Percentiles rank a stretch among this genome's conserved stretches.
Evolutionary conservation across 2,888 invertebrate genomes (phyloP).

Genomic region (Tetragonula carbonaria): DNA sequence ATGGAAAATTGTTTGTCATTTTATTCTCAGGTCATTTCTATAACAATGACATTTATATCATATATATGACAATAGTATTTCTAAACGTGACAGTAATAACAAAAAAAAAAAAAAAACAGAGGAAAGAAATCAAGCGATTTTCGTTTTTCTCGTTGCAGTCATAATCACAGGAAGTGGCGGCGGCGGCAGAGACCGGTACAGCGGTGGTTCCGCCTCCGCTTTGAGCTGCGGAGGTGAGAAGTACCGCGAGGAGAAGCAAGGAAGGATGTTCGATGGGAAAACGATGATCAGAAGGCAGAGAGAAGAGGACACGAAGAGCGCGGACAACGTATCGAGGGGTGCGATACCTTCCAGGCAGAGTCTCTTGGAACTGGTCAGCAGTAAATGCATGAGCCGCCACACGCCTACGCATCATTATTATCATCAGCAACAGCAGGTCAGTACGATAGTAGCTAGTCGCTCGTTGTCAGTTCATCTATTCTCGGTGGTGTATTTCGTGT

Average conservation of each 20-base stretch:
- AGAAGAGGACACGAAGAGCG: slow-evolving; percentile 80
- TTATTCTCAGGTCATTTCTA: too few relatives aligned
- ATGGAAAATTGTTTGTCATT: too few relatives aligned
- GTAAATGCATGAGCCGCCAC: slow-evolving; percentile 81
- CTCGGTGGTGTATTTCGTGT: neutral
- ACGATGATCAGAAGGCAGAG: slow-evolving; percentile 64
- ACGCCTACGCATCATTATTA: slow-evolving; percentile 81
- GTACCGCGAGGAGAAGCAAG: slow-evolving; percentile 67
- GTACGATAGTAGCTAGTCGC: slow-evolving; percentile 32
- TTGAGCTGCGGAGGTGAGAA: slow-evolving; percentile 75
- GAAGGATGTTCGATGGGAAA: slow-evolving; percentile 50
- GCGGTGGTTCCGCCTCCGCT: slow-evolving; percentile 77
- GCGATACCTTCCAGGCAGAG: slow-evolving; percentile 80
- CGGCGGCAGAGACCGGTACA: slow-evolving; percentile 73
- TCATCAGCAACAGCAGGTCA: slow-evolving; percentile 81
- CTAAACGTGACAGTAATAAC: too few relatives aligned
- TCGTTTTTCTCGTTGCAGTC: slow-evolving; percentile 60
- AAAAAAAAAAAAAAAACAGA: too few relatives aligned
- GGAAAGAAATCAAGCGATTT: too few relatives aligned
- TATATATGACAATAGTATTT: too few relatives aligned
- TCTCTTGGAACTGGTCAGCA: slow-evolving; percentile 81
- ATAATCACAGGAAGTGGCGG: slow-evolving; percentile 64
- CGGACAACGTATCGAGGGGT: slow-evolving; percentile 79
- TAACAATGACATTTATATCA: too few relatives aligned
- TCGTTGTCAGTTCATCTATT: neutral